Percentiles rank a stretch among this genome's conserved stretches.
phyloP scores from a whole-genome alignment of 2,888 invertebrate genomes.

The Embidobia sp. region DNA sequence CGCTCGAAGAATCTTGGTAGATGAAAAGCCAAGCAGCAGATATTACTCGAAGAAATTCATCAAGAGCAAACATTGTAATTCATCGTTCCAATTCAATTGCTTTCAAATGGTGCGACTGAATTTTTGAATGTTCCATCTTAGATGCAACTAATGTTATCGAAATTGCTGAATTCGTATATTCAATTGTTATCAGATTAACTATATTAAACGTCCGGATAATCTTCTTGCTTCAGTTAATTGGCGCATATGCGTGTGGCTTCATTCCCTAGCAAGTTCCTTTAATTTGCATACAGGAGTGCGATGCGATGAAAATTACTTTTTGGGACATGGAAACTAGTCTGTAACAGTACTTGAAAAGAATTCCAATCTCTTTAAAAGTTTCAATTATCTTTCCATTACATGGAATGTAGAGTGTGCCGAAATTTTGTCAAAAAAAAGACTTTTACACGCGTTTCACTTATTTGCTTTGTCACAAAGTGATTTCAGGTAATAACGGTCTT shows the following conservation, averaged over 20 bases:
- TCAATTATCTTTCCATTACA: constrained; percentile 48
- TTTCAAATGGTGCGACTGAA: too few relatives aligned
- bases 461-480: constrained; percentile 22
- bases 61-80: too few relatives aligned
- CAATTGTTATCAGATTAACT: too few relatives aligned
- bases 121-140: too few relatives aligned
- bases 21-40: too few relatives aligned
- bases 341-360: constrained; percentile 27
- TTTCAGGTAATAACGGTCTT: constrained; percentile 17
- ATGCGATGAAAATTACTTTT: constrained; percentile 33
- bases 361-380: constrained; percentile 41
- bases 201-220: neutral
- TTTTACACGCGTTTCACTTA: constrained; percentile 6
- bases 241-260: constrained; percentile 10
- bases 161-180: too few relatives aligned
- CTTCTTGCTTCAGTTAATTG: constrained; percentile 15
- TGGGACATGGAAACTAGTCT: constrained; percentile 22
- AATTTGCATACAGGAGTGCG: constrained; percentile 25
- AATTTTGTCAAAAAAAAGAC: constrained; percentile 16
- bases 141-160: too few relatives aligned
- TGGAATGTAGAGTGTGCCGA: constrained; percentile 12
- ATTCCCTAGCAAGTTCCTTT: constrained; percentile 17
- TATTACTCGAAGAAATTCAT: too few relatives aligned
- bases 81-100: too few relatives aligned
- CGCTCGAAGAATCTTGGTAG: too few relatives aligned